Percentiles rank a stretch among this genome's conserved stretches.
Evolutionary conservation across 2,888 invertebrate species (phyloP).

Genomic region (Drosophila kanekoi): DNA sequence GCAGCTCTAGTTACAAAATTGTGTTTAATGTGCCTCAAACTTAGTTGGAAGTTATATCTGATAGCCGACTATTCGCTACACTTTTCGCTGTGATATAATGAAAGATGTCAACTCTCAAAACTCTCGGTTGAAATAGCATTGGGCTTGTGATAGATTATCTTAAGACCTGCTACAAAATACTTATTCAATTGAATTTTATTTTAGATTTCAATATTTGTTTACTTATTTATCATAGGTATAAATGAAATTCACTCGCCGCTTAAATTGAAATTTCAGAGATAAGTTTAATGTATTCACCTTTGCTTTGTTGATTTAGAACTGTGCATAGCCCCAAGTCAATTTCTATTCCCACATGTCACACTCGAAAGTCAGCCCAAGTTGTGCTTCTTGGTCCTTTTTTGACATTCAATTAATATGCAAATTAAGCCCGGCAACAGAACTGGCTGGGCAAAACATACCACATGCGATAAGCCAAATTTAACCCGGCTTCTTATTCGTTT

Average conservation of each 20-base stretch:
- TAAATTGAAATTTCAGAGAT: not conserved
- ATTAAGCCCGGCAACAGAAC: slow-evolving; percentile 49
- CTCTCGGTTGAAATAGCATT: too few relatives aligned
- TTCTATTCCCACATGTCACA: slow-evolving; percentile 29
- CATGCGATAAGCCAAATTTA: slow-evolving; percentile 59
- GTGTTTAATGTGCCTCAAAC: too few relatives aligned
- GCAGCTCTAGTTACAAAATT: too few relatives aligned
- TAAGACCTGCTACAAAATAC: not conserved
- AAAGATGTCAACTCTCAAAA: too few relatives aligned
- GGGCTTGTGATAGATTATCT: not conserved
- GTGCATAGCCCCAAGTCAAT: slow-evolving; percentile 35
- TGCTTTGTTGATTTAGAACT: slow-evolving; percentile 18
- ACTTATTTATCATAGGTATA: not conserved
- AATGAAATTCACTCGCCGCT: not conserved
- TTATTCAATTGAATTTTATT: too few relatives aligned
- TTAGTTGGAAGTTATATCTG: too few relatives aligned
- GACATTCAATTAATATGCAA: slow-evolving; percentile 81
- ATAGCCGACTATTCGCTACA: too few relatives aligned
- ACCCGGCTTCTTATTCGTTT: slow-evolving; percentile 31
- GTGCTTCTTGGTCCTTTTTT: slow-evolving; percentile 61
- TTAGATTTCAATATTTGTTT: too few relatives aligned
- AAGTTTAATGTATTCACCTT: slow-evolving; percentile 8
- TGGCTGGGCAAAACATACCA: slow-evolving; percentile 37
- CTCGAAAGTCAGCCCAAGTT: slow-evolving; percentile 33
- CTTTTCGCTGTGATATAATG: too few relatives aligned